Base-by-base conservation (phyloP, 2,113 vertebrate genomes). In the Entelurus aequoreus region DNA sequence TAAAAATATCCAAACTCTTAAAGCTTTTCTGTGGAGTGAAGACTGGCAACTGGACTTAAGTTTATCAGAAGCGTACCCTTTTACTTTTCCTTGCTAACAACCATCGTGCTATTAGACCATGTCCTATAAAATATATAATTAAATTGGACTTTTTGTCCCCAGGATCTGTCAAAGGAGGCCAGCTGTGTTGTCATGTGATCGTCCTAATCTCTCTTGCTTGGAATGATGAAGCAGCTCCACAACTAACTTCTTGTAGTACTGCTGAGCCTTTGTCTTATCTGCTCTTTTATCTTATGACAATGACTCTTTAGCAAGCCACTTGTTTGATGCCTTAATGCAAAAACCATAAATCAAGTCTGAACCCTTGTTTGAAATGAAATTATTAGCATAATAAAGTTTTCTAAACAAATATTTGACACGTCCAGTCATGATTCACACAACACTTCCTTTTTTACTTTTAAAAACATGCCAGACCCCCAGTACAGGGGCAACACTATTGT, bases 151-250 rank as follows among this genome's bases (percentile, higher is more conserved):
- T 76, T 60, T 72, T 42, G 8, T 9, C 64, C 62, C 42, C 87
- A 93, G 91, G 84, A 69, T 19, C 68, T 66, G 3, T 63, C 70
- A 2, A 87, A 90, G 53, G 90, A 92, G 54, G 21, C 76, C 21
- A 91, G 83, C 71, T 94, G 92, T 84, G 74, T 71, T 4, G 40
- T 93, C 58, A 93, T 93, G 92, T 94, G 82, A 86, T 10, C 6
- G 4, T 46, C 14, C 28, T 3, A 3, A 28, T 28, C 28, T 28
- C 28, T 28, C 28, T 28, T 28, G 28, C 28, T 28, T 28, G 28
- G 28, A 28, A 3, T 3, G 28, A 28, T 36, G 13, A 46, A 46
- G 42, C 42, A 4, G 42, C 42, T 46, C 11, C 40, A 9, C 8
- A 7, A 42, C 6, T 9, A 42, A 8, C 4, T 9, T 2, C 10